phyloP scores from a whole-genome alignment of 1,140 invertebrate genomes.

The Megathymus violae region DNA sequence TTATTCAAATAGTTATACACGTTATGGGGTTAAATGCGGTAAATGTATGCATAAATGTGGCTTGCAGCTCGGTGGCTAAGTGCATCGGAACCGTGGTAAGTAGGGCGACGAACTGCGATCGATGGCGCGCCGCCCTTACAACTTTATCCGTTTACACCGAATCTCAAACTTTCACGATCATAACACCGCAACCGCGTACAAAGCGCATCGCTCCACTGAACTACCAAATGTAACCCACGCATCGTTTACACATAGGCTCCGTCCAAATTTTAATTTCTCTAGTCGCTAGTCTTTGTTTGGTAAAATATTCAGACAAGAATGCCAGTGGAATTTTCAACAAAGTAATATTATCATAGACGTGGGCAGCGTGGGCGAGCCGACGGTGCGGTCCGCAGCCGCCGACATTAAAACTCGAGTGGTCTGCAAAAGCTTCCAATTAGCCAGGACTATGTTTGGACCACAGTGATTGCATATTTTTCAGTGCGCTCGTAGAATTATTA shows the following conservation, averaged over 20 bases:
- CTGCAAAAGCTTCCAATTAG: conserved; percentile 78
- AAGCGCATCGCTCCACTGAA: conserved; percentile 32
- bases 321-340: conserved; percentile 45
- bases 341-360: conserved; percentile 62
- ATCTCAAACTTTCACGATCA: conserved; percentile 76
- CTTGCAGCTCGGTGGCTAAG: conserved; percentile 60
- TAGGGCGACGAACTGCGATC: conserved; percentile 81
- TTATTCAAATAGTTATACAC: conserved; percentile 27
- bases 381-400: conserved; percentile 44
- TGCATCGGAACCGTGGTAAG: conserved; percentile 75
- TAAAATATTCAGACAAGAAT: conserved; percentile 37
- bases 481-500: conserved; percentile 64
- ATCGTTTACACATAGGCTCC: not conserved
- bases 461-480: conserved; percentile 73
- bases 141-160: conserved; percentile 76
- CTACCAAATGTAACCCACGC: conserved; percentile 2
- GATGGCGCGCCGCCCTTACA: conserved; percentile 71
- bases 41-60: conserved; percentile 48
- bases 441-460: conserved; percentile 56
- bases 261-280: conserved; percentile 14
- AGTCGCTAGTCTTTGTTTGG: conserved; percentile 16
- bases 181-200: conserved; percentile 49
- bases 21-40: conserved; percentile 37
- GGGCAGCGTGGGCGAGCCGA: conserved; percentile 37
- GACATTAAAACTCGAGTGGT: conserved; percentile 71